phyloP scores from a whole-genome alignment of 2,888 invertebrate species.

The Eupithecia abbreviata region DNA sequence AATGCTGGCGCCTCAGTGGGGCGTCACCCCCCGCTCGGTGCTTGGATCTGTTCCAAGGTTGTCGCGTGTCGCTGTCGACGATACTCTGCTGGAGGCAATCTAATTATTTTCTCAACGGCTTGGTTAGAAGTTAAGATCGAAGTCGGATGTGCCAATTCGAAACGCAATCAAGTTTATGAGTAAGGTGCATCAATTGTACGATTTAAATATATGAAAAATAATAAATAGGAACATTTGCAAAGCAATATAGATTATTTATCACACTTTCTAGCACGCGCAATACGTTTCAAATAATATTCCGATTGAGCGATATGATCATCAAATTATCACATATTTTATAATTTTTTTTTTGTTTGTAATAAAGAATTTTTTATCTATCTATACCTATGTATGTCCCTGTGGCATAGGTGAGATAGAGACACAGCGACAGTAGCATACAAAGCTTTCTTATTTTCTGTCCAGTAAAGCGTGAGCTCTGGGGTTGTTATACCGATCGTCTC shows the following conservation, averaged over 20 bases:
- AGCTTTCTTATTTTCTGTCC: too few relatives aligned
- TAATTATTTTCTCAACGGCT: background rate
- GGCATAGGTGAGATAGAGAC: too few relatives aligned
- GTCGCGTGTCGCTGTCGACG: background rate
- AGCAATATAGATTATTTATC: background rate
- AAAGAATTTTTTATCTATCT: too few relatives aligned
- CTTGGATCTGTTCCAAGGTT: conserved; percentile 3
- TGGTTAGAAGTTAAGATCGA: background rate
- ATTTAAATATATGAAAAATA: background rate
- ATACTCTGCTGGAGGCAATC: background rate
- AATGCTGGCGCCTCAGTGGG: background rate
- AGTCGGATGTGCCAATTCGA: background rate
- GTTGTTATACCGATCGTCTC: background rate
- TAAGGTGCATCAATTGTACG: background rate
- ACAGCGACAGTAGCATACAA: too few relatives aligned
- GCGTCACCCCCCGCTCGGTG: background rate
- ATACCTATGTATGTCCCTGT: too few relatives aligned
- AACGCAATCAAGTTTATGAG: background rate
- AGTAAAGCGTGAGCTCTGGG: too few relatives aligned
- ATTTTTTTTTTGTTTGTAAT: too few relatives aligned
- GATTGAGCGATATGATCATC: too few relatives aligned
- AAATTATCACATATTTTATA: too few relatives aligned
- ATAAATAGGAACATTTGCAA: background rate
- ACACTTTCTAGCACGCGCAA: too few relatives aligned
- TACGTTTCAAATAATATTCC: too few relatives aligned